phyloP scores from a whole-genome alignment of 2,888 invertebrate genomes.

The Cerceris rybyensis region DNA sequence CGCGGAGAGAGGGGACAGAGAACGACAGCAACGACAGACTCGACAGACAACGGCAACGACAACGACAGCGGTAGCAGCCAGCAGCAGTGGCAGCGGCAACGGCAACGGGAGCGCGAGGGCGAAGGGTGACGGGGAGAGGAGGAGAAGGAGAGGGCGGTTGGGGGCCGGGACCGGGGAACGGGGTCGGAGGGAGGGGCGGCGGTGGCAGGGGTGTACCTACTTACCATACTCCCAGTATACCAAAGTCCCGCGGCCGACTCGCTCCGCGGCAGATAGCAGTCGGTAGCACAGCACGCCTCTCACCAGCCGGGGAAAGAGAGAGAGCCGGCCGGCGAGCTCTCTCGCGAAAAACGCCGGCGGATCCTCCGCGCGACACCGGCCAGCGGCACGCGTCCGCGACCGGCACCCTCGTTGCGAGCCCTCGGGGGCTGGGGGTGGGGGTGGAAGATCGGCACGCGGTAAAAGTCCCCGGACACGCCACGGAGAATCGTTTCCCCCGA shows the following conservation, averaged over 20 bases:
- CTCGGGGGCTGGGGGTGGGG: conserved; percentile 13
- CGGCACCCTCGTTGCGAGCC: neutral
- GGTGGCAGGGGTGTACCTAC: conserved; percentile 80
- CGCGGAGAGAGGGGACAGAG: conserved; percentile 6
- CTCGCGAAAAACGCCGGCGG: neutral
- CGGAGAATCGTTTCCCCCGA: too few relatives aligned
- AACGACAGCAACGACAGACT: too few relatives aligned
- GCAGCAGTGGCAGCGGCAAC: neutral
- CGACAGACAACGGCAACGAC: too few relatives aligned
- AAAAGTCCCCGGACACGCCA: too few relatives aligned
- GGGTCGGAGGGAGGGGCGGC: conserved; percentile 64
- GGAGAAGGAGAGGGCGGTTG: conserved; percentile 54
- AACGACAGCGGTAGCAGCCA: conserved; percentile 50
- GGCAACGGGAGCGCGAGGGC: conserved; percentile 39
- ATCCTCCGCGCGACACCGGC: too few relatives aligned
- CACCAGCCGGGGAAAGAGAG: conserved; percentile 5
- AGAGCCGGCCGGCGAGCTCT: neutral
- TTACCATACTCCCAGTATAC: conserved; percentile 81
- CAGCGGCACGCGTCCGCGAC: conserved; percentile 2
- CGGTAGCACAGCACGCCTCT: conserved; percentile 71
- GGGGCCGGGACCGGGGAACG: conserved; percentile 58
- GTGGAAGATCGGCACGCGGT: neutral
- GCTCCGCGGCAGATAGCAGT: conserved; percentile 78
- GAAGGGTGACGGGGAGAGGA: conserved; percentile 45
- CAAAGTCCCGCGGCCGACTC: conserved; percentile 76